Conservation (phyloP, 37 sponge, comb jelly and placozoan genomes). For the Petrosia ficiformis region DNA sequence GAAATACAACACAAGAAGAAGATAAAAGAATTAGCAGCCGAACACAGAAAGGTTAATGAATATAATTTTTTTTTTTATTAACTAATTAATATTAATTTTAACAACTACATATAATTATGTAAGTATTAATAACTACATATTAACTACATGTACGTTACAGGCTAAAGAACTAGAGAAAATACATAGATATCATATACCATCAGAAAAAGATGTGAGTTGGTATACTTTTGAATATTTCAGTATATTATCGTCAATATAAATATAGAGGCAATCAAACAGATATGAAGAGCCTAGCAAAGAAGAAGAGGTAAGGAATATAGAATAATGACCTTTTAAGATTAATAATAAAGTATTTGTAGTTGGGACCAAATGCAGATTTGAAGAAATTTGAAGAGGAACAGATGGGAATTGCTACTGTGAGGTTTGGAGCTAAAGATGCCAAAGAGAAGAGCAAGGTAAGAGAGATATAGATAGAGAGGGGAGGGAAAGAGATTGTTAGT, state of each 20-base stretch:
- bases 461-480: background rate
- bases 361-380: constrained; percentile 91
- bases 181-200: constrained; percentile 84
- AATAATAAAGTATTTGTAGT: constrained; percentile 18
- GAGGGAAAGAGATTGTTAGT: background rate
- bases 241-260: background rate
- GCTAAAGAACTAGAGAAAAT: constrained; percentile 83
- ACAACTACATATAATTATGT: background rate
- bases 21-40: constrained; percentile 58
- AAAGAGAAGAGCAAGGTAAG: constrained; percentile 68
- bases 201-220: constrained; percentile 58
- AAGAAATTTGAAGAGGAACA: constrained; percentile 96
- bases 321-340: background rate
- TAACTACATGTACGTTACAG: no score
- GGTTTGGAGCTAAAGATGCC: constrained; percentile 87
- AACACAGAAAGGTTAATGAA: constrained; percentile 68
- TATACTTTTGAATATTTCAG: background rate
- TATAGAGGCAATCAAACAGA: constrained; percentile 50
- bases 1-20: constrained; percentile 48
- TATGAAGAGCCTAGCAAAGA: constrained; percentile 64
- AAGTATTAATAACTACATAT: background rate
- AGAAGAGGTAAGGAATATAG: constrained; percentile 57
- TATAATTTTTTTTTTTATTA: background rate
- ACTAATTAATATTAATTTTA: background rate
- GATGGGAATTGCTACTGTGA: constrained; percentile 73